Percentiles rank a stretch among this genome's conserved stretches.
phyloP scores from a whole-genome alignment of 2,888 invertebrate species.

The Oxytorus armatus region DNA sequence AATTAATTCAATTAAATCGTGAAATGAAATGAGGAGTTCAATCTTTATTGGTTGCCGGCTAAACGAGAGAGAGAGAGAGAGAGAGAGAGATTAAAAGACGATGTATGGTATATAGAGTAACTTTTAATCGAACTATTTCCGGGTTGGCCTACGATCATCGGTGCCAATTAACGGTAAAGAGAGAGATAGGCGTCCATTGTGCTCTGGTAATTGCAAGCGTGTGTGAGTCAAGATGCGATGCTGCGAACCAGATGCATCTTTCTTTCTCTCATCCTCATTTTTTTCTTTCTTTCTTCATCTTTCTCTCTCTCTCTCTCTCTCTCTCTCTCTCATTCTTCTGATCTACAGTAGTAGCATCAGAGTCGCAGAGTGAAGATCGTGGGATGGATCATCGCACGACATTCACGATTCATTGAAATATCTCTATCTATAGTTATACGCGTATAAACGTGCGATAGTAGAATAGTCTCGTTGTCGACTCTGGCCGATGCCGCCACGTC shows the following conservation, averaged over 20 bases:
- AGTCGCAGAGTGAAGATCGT: conserved; percentile 36
- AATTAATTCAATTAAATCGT: conserved; percentile 28
- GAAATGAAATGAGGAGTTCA: not conserved
- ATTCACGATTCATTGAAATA: conserved; percentile 57
- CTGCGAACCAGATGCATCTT: conserved; percentile 29
- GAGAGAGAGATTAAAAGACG: conserved; percentile 7
- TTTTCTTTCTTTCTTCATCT: conserved; percentile 35
- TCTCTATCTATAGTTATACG: not conserved
- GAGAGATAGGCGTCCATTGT: conserved; percentile 40
- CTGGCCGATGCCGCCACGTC: not conserved
- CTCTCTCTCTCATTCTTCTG: not conserved
- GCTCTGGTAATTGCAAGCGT: conserved; percentile 43
- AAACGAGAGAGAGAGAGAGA: not conserved
- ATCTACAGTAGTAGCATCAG: not conserved
- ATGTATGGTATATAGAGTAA: conserved; percentile 13
- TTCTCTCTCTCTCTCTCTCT: conserved; percentile 18
- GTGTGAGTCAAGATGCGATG: conserved; percentile 27
- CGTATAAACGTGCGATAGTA: not conserved
- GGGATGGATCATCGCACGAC: conserved; percentile 60
- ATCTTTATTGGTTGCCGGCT: not conserved
- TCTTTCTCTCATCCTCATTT: too few relatives aligned
- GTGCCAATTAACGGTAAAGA: conserved; percentile 54
- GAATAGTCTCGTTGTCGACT: conserved; percentile 40
- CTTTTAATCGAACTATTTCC: conserved; percentile 32
- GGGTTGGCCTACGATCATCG: conserved; percentile 36